phyloP scores from a whole-genome alignment of 2,888 invertebrate genomes.

The Oscheius onirici region DNA sequence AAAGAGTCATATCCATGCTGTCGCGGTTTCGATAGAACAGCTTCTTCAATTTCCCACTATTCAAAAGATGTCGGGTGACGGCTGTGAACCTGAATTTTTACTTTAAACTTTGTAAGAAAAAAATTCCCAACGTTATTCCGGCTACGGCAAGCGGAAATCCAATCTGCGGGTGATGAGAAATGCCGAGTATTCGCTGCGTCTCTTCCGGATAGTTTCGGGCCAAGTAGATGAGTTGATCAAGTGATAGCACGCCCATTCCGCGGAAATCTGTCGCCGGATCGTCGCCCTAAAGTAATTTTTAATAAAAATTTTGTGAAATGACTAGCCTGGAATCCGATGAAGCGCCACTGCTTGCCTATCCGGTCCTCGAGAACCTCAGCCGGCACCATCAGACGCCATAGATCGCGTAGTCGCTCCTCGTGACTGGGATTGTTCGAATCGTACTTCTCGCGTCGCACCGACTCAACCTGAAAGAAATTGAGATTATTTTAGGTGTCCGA shows the following conservation, averaged over 20 bases:
- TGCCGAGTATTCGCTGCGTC: conserved; percentile 37
- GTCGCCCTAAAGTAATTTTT: conserved; percentile 78
- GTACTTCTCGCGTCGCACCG: conserved; percentile 40
- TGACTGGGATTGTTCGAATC: conserved; percentile 44
- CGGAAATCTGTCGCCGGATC: conserved; percentile 98
- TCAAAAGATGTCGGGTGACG: conserved; percentile 85
- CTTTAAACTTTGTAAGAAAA: too few relatives aligned
- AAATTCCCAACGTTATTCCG: conserved; percentile 72
- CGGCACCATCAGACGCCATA: conserved; percentile 86
- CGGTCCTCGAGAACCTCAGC: conserved; percentile 80
- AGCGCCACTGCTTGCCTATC: conserved; percentile 91
- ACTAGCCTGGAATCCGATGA: conserved; percentile 83
- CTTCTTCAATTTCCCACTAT: conserved; percentile 84
- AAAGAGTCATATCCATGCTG: conserved; percentile 73
- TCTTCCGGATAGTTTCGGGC: conserved; percentile 46
- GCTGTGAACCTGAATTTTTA: conserved; percentile 95
- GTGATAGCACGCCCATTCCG: conserved; percentile 93
- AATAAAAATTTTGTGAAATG: not conserved
- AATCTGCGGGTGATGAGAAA: conserved; percentile 52
- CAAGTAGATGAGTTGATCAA: conserved; percentile 85
- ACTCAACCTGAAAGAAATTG: conserved; percentile 54
- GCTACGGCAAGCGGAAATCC: conserved; percentile 44
- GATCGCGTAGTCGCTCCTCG: conserved; percentile 65
- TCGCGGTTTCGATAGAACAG: conserved; percentile 86
- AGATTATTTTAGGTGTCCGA: too few relatives aligned